Evolutionary conservation across 2,888 invertebrate genomes (phyloP), one percentile per base, ranked within the genome.

Genomic region (Stratiomys singularior): DNA sequence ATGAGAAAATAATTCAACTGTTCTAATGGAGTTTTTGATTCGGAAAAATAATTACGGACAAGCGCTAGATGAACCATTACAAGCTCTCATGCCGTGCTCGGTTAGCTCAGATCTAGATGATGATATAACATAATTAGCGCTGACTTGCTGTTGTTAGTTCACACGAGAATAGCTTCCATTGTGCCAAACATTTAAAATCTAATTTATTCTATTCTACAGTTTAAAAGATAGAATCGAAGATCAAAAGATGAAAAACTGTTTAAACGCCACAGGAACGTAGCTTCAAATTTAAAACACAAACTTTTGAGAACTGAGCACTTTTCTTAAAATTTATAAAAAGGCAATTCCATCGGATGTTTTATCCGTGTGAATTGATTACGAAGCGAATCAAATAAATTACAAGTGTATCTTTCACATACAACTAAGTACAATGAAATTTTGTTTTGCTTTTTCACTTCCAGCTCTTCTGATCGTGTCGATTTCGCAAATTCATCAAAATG

Each of bases 301-400:
- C 15, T n/a, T 52, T 52, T 13, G 7, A 44, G 13, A 44, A 3
- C 37, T 3, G 37, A 37, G 37, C 37, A 52, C 15, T 5, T 52
- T 15, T 18, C 15, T 13, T 4, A 52, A 52, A 52, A 60, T 60
- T 9, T 23, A 4, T 21, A 21, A 18, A 60, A 60, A 52, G 52
- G 21, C 58, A 60, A 60, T 60, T 60, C 23, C 5, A 25, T n/a
- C 58, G 58, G 23, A 60, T 23, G 13, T 18, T 23, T 3, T 23
- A 30, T 28, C 64, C 64, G 64, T 64, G 25, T 25, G 28, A 64
- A 64, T 64, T 25, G 64, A 64, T 64, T 64, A 64, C n/a, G 1
- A 23, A 64, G 64, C 64, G 64, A 64, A 64, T 64, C 64, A 64
- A 64, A 30, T n/a, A 28, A 64, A 64, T 64, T 28, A 64, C 64